Evolutionary conservation across 2,888 invertebrate species (phyloP).

Genomic region (Cantharis lateralis): DNA sequence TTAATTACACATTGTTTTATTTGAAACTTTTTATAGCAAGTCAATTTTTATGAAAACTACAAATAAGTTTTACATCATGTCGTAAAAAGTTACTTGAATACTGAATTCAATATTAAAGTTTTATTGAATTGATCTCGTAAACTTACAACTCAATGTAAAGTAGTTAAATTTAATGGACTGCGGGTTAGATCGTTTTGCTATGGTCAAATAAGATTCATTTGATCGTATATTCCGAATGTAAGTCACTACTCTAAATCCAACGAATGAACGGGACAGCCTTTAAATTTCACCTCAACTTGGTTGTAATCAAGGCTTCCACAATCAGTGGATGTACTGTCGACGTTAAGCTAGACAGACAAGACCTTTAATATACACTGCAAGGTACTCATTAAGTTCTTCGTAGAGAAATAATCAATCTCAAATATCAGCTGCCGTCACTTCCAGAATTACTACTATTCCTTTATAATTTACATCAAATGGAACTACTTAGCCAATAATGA

Average conservation of each 20-base stretch:
- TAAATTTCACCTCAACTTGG: conserved; percentile 32
- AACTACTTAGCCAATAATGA: not conserved
- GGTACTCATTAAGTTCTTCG: conserved; percentile 39
- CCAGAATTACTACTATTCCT: not conserved
- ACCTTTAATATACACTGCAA: conserved; percentile 36
- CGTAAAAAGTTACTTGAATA: conserved; percentile 2
- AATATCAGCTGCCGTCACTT: conserved; percentile 23
- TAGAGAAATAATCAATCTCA: conserved; percentile 38
- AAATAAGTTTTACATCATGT: conserved; percentile 4
- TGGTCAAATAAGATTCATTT: conserved; percentile 40
- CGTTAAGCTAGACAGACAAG: conserved; percentile 35
- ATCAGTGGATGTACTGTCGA: conserved; percentile 23
- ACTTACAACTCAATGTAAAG: conserved; percentile 18
- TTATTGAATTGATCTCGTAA: conserved; percentile 14
- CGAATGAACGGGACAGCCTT: conserved; percentile 33
- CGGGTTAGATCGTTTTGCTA: conserved; percentile 22
- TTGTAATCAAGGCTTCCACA: conserved; percentile 38
- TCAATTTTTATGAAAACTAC: conserved; percentile 1
- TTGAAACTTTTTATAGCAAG: not conserved
- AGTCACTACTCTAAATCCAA: conserved; percentile 34
- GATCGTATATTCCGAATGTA: conserved; percentile 35
- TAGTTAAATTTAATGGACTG: conserved; percentile 24
- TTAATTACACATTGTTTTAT: not conserved
- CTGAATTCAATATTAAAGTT: conserved; percentile 14
- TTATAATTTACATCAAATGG: conserved; percentile 7